Conservation (phyloP, 2,113 vertebrate species). For the Erythrocebus patas region DNA sequence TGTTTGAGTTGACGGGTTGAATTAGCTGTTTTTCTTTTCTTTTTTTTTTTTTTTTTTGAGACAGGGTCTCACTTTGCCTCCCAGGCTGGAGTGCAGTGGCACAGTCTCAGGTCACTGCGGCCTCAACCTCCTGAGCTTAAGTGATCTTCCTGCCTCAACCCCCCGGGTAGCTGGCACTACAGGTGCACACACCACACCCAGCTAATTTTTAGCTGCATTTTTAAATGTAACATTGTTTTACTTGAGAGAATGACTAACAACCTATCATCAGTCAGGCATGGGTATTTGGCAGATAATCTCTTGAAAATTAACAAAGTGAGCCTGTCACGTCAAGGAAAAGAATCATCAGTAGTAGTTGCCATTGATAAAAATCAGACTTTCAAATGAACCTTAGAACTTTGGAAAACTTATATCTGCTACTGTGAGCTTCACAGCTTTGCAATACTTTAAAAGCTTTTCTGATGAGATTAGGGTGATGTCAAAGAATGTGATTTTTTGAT, state of each 20-base stretch:
- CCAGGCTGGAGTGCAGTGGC: no score
- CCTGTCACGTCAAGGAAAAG: conserved; percentile 36
- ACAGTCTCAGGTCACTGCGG: no score
- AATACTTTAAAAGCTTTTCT: not conserved
- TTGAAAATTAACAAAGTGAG: conserved; percentile 35
- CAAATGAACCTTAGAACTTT: conserved; percentile 27
- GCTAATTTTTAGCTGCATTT: not conserved
- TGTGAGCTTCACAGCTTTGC: not conserved
- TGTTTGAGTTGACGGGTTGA: not conserved
- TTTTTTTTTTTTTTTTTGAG: no score
- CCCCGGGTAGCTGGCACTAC: no score
- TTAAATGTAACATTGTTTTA: not conserved
- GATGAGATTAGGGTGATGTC: not conserved
- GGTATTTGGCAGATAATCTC: not conserved
- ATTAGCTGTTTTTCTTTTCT: not conserved
- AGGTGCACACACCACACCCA: no score
- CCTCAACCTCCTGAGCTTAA: no score
- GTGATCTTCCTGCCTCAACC: no score
- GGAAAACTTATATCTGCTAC: not conserved
- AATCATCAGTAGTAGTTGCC: not conserved
- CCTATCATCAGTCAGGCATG: not conserved
- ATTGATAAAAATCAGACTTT: conserved; percentile 31
- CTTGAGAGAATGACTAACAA: conserved; percentile 1
- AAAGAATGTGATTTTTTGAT: conserved; percentile 28
- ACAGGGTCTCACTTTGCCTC: no score